Evolutionary conservation across 1,140 invertebrate genomes (phyloP).

Genomic region (Rhizoglyphus robini): DNA sequence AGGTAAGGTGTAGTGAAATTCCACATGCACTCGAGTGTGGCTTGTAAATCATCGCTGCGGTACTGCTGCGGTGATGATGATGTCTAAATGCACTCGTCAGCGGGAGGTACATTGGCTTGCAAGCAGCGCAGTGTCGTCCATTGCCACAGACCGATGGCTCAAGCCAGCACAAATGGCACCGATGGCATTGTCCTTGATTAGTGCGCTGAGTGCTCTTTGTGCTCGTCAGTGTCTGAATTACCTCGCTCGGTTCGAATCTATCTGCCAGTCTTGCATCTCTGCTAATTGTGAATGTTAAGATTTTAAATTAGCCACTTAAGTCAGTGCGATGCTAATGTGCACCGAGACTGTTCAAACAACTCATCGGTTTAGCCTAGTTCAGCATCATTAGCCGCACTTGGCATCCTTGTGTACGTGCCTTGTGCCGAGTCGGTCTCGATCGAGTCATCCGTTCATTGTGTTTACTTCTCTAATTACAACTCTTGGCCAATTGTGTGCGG

Average conservation of each 20-base stretch:
- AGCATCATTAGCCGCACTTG: not conserved
- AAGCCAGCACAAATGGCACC: not conserved
- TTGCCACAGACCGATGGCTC: not conserved
- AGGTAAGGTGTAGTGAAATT: conserved; percentile 7
- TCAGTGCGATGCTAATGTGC: conserved; percentile 8
- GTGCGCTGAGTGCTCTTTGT: no score
- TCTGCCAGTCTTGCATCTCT: not conserved
- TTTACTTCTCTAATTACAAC: not conserved
- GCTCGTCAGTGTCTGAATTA: no score
- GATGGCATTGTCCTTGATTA: not conserved
- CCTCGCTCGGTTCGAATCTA: no score
- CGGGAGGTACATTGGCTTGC: not conserved
- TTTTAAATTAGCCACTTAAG: conserved; percentile 14
- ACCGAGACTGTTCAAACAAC: conserved; percentile 9
- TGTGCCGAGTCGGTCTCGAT: not conserved
- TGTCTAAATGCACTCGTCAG: conserved; percentile 6
- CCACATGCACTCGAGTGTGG: not conserved
- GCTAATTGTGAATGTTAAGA: conserved; percentile 13
- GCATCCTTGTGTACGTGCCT: not conserved
- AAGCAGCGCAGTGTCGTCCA: conserved; percentile 3
- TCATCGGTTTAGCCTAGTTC: not conserved
- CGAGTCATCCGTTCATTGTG: not conserved
- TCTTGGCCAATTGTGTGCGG: not conserved
- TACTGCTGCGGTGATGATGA: not conserved
- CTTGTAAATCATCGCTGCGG: not conserved